These are phyloP conservation scores for Trisateles emortualis DNA, from an alignment of 2,888 invertebrate genomes.

Conservation along the genomic window DNA sequence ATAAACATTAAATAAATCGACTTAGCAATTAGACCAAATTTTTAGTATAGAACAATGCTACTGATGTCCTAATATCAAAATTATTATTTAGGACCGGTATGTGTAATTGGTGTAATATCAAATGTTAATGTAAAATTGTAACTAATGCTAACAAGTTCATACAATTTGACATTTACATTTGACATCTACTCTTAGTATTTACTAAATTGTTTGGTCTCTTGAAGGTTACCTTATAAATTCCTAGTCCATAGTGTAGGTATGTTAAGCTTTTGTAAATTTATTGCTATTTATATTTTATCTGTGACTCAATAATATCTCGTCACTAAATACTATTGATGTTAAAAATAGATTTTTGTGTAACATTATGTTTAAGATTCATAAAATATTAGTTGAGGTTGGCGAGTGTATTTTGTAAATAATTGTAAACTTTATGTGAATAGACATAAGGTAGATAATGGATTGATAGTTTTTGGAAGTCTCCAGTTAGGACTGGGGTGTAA, in stretches of 20 bases:
- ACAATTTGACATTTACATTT: conserved; percentile 12
- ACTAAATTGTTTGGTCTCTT: conserved; percentile 59
- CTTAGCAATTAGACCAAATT: conserved; percentile 31
- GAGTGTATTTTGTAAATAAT: conserved; percentile 67
- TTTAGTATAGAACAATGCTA: conserved; percentile 42
- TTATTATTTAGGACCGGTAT: conserved; percentile 28
- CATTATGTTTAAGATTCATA: conserved; percentile 47
- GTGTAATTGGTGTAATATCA: conserved; percentile 21
- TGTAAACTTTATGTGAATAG: conserved; percentile 55
- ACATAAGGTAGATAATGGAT: conserved; percentile 61
- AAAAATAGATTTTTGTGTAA: conserved; percentile 53
- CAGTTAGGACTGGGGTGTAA: conserved; percentile 39
- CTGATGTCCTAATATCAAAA: conserved; percentile 41
- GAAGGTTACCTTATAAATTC: conserved; percentile 74
- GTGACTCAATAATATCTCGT: conserved; percentile 33
- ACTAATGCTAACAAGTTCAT: conserved; percentile 14
- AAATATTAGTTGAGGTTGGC: conserved; percentile 43
- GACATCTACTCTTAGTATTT: conserved; percentile 38
- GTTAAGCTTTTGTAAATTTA: conserved; percentile 75
- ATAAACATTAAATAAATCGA: conserved; percentile 24
- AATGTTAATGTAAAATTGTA: conserved; percentile 29
- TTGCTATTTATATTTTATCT: conserved; percentile 41
- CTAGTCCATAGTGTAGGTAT: conserved; percentile 77
- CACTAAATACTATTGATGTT: conserved; percentile 49
- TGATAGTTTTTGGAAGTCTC: conserved; percentile 42